Conservation (phyloP, 2,888 invertebrate species). For the Zaprionus obscuricornis region DNA sequence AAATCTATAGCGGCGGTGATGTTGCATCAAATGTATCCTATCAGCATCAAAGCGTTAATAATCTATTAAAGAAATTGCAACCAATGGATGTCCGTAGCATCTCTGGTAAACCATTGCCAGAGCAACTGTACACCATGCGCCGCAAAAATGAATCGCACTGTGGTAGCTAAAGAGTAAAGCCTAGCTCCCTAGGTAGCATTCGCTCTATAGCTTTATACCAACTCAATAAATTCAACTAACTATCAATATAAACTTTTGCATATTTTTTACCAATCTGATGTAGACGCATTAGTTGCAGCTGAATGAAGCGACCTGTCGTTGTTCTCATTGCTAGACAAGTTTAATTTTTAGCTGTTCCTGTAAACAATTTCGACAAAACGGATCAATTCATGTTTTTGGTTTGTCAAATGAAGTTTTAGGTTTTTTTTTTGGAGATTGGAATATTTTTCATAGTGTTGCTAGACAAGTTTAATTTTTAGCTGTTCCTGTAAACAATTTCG, state of each 20-base stretch:
- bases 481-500: too few relatives aligned
- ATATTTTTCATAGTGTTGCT: constrained; percentile 6
- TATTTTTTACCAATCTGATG: constrained; percentile 74
- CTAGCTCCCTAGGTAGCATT: too few relatives aligned
- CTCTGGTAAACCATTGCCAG: constrained; percentile 46
- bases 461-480: too few relatives aligned
- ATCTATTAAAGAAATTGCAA: constrained; percentile 42
- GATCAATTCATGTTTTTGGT: not conserved
- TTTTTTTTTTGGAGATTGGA: not conserved
- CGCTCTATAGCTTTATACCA: too few relatives aligned
- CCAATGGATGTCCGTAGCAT: constrained; percentile 42
- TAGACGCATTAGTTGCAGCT: constrained; percentile 72
- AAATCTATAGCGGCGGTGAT: constrained; percentile 18
- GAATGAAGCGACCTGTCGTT: constrained; percentile 47
- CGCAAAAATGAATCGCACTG: constrained; percentile 11
- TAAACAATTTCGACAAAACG: not conserved
- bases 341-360: constrained; percentile 8
- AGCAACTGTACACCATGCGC: constrained; percentile 34
- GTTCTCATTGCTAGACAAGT: constrained; percentile 27
- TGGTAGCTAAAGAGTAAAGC: constrained; percentile 1
- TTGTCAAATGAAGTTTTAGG: too few relatives aligned
- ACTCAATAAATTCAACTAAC: too few relatives aligned
- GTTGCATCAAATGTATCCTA: not conserved
- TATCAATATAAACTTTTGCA: too few relatives aligned
- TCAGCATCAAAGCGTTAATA: constrained; percentile 44